Evolutionary conservation across 2,888 invertebrate species (phyloP), one percentile per base, ranked within the genome.

Genomic region (Opisthograptis luteolata): DNA sequence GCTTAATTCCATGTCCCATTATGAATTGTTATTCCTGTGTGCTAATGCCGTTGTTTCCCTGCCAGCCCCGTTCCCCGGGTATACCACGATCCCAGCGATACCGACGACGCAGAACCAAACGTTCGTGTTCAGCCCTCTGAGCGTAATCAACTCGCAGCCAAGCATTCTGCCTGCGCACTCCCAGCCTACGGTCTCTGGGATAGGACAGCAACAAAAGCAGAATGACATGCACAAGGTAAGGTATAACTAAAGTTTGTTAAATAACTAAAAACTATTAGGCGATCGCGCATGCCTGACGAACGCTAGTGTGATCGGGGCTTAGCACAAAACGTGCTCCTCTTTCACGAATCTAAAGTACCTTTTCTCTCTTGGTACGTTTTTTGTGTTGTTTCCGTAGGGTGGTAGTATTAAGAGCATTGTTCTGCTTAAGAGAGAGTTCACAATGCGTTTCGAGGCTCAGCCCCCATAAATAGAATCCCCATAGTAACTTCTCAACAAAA

Each of bases 41-140:
- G 10, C 10, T 22, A 8, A 36, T 24, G 31, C 3, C 9, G 12
- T 43, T 25, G 31, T 27, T 40, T 25, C 20, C 22, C 20, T 39
- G 9, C 42, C 79, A 91, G 92, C 92, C 1, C 91, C 93, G 60
- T 95, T 93, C 85, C 94, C 95, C 2, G 95, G 96, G 1, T 97
- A 96, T 75, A 92, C 95, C 43, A 95, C 94, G 10, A 95, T 95
- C 62, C 93, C 95, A 42, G 95, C 94, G 10, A 95, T 95, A 61
- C 93, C 94, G 37, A 94, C 95, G 3, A 94, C 95, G 49, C 95
- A 96, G 84, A 92, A 94, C 63, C 96, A 96, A 74, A 96, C 96
- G 3, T 89, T 96, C 65, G 94, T 96, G 35, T 95, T 94, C 79
- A 94, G 94, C 52, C 95, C 94, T 51, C 82, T 95, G 43, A 94